Base-by-base conservation (phyloP, 2,113 vertebrate species). In the Indicator maculatus region DNA sequence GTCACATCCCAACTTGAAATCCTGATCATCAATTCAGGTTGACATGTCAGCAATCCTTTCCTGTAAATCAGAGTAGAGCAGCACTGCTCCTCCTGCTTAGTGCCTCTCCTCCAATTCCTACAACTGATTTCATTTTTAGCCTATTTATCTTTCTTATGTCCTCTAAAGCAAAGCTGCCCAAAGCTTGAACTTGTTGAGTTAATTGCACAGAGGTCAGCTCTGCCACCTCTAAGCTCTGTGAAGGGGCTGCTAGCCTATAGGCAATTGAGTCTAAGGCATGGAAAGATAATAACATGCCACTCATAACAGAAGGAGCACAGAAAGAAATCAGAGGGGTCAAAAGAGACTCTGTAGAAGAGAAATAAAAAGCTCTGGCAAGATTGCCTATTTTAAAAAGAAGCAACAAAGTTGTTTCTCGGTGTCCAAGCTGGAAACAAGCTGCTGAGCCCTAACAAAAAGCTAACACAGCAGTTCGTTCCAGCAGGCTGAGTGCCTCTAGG, bases 361-460 rank as follows among this genome's bases (percentile, higher is more conserved):
- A 93, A 86, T 70, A 53, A 94, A 95, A 94, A 88, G 45, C 69
- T 55, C 84, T 94, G 91, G 76, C 86, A 65, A 52, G 64, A 74
- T 21, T 31, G 19, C 64, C 70, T 88, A 9, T 73, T 83, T 92
- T 18, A 36, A 88, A 90, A 93, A 73, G 76, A 83, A 75, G 72
- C 71, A 75, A 71, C 21, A 44, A 31, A 85, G 52, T 39, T 69
- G 27, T 45, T 93, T 89, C 86, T 89, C 58, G 13, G 4, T 8
- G 63, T 73, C 70, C 63, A 31, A 55, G 78, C 50, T 18, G 8
- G 63, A 76, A 83, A 80, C 28, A 27, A 75, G 76, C 55, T 41
- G 88, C 74, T 83, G 63, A 73, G 79, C 52, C 45, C 0, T 27
- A 56, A 71, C 14, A 28, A 45, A 83, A 59, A 83, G 59, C 86